Percentiles rank a stretch among this genome's conserved stretches.
phyloP scores from a whole-genome alignment of 1,140 invertebrate species.

The Drosophila simulans region DNA sequence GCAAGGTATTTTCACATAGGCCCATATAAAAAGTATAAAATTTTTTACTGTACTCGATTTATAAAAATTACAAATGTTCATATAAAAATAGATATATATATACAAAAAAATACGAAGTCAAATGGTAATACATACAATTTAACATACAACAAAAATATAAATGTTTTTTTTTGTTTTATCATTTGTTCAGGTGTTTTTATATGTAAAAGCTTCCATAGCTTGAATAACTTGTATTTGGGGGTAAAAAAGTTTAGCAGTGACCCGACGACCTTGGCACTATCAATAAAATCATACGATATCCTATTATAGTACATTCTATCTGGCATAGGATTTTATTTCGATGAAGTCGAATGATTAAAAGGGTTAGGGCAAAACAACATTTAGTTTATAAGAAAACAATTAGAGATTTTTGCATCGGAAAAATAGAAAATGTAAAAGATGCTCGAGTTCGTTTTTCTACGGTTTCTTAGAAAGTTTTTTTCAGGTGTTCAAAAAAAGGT shows the following conservation, averaged over 20 bases:
- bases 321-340: not conserved
- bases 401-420: not conserved
- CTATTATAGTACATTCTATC: not conserved
- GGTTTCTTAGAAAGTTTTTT: not conserved
- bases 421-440: not conserved
- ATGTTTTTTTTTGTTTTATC: conserved; percentile 7
- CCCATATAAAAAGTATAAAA: conserved; percentile 81
- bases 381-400: not conserved
- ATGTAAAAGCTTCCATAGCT: not conserved
- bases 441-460: not conserved
- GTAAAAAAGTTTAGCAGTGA: conserved; percentile 10
- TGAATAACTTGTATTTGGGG: conserved; percentile 9
- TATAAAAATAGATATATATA: conserved; percentile 79
- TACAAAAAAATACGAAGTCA: conserved; percentile 72
- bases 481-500: not conserved
- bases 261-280: conserved; percentile 9
- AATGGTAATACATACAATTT: conserved; percentile 67
- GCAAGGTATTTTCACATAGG: conserved; percentile 73
- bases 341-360: not conserved
- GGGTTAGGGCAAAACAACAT: not conserved
- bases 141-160: conserved; percentile 47
- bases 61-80: conserved; percentile 81
- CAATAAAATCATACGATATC: not conserved
- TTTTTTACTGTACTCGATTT: conserved; percentile 56
- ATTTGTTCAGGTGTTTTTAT: not conserved